A percentile compares a stretch with the other conserved stretches of the same genome.
phyloP scores from a whole-genome alignment of 2,113 vertebrate genomes.

The Gymnobelideus leadbeateri region DNA sequence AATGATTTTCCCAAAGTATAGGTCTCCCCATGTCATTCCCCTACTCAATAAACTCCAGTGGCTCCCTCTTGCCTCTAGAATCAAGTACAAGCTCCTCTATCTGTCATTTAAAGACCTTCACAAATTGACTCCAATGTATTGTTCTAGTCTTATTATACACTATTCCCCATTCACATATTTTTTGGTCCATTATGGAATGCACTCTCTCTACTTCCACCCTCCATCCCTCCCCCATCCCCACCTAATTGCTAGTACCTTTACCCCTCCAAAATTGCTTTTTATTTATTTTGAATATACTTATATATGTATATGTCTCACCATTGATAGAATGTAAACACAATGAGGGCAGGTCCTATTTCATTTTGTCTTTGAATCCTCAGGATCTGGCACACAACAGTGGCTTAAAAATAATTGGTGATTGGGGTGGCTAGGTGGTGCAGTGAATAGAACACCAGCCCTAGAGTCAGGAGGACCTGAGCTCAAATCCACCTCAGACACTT shows the following conservation, averaged over 20 bases:
- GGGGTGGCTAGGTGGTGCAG: no score
- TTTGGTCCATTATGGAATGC: not conserved
- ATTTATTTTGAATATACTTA: not conserved
- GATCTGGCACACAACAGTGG: rapidly evolving
- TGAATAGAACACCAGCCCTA: not conserved
- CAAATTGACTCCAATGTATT: not conserved
- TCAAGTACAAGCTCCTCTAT: not conserved
- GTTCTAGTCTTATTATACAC: not conserved
- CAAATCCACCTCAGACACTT: not conserved
- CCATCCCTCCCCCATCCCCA: not conserved
- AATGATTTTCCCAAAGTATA: not conserved
- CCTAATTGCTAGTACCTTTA: not conserved
- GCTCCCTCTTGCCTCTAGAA: not conserved
- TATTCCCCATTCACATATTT: not conserved
- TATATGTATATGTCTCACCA: not conserved
- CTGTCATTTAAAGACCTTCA: not conserved
- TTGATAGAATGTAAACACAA: not conserved
- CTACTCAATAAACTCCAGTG: not conserved
- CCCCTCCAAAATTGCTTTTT: not conserved
- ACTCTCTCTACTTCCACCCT: not conserved
- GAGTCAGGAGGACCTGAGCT: not conserved
- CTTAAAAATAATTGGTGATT: not conserved
- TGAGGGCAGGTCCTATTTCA: not conserved
- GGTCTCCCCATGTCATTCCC: not conserved
- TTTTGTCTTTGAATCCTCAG: not conserved